phyloP scores from a whole-genome alignment of 2,888 invertebrate genomes.

The Allophyes oxyacanthae region DNA sequence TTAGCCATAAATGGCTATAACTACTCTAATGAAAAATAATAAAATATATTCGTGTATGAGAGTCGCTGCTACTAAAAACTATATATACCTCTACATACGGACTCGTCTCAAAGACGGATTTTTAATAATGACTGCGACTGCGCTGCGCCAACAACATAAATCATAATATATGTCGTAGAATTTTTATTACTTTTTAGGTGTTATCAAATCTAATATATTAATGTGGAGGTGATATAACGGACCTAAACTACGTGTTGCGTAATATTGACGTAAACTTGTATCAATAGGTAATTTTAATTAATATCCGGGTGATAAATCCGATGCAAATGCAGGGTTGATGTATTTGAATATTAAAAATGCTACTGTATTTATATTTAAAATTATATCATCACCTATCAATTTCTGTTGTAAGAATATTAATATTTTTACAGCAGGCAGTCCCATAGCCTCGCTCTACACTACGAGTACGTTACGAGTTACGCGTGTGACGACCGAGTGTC shows the following conservation, averaged over 20 bases:
- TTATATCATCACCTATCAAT: not conserved
- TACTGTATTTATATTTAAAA: constrained; percentile 28
- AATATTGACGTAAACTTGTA: constrained; percentile 26
- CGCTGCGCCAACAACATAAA: constrained; percentile 43
- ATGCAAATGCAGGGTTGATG: constrained; percentile 26
- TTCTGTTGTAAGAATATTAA: constrained; percentile 11
- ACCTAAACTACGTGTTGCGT: constrained; percentile 28
- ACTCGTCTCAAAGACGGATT: constrained; percentile 19
- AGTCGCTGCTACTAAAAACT: constrained; percentile 27
- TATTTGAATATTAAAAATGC: constrained; percentile 23
- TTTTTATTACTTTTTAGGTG: constrained; percentile 44
- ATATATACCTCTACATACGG: constrained; percentile 11
- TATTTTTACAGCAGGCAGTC: constrained; percentile 13
- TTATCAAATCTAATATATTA: constrained; percentile 41
- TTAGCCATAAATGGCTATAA: constrained; percentile 23
- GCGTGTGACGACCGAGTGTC: constrained; percentile 42
- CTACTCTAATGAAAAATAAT: constrained; percentile 39
- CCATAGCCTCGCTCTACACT: not conserved
- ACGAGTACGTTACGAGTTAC: constrained; percentile 1
- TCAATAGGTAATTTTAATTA: constrained; percentile 35
- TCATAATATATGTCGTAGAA: constrained; percentile 39
- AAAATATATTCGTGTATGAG: constrained; percentile 28
- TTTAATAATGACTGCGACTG: constrained; percentile 29
- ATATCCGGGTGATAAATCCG: constrained; percentile 42
- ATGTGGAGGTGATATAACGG: constrained; percentile 30